Conservation (phyloP, 2,888 invertebrate genomes). For the Hemaris fuciformis region DNA sequence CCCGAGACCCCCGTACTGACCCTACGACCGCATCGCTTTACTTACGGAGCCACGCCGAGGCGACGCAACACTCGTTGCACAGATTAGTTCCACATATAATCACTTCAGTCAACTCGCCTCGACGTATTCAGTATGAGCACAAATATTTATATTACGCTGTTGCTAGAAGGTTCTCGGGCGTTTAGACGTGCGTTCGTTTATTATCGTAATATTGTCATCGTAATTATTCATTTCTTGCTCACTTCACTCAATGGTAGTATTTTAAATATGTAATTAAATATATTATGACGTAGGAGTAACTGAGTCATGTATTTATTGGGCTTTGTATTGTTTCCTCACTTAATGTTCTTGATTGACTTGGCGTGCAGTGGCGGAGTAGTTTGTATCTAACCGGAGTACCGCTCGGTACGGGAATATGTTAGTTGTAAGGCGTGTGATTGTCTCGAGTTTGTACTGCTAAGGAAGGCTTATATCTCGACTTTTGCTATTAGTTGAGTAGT, state of each 20-base stretch:
- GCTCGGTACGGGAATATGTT: conserved; percentile 64
- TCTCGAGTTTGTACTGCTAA: conserved; percentile 53
- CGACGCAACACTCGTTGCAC: conserved; percentile 15
- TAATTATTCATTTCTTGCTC: conserved; percentile 63
- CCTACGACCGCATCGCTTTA: no score
- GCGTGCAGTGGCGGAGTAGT: conserved; percentile 5
- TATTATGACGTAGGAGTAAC: conserved; percentile 73
- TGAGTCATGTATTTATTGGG: conserved; percentile 73
- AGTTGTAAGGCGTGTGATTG: conserved; percentile 70
- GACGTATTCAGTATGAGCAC: conserved; percentile 17
- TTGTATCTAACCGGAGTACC: conserved; percentile 47
- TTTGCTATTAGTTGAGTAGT: conserved; percentile 46
- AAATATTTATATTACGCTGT: conserved; percentile 3
- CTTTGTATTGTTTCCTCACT: conserved; percentile 51
- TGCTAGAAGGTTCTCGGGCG: conserved; percentile 42
- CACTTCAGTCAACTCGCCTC: not conserved
- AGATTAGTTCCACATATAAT: not conserved
- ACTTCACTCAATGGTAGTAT: conserved; percentile 67
- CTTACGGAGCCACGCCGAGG: conserved; percentile 32
- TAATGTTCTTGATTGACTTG: not conserved
- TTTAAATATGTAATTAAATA: conserved; percentile 53
- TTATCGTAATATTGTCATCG: conserved; percentile 32
- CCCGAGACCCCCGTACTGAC: conserved; percentile 22
- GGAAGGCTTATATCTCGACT: conserved; percentile 45
- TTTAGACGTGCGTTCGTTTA: conserved; percentile 25